phyloP scores from a whole-genome alignment of 2,113 vertebrate genomes.

The Periophthalmodon schlosseri region DNA sequence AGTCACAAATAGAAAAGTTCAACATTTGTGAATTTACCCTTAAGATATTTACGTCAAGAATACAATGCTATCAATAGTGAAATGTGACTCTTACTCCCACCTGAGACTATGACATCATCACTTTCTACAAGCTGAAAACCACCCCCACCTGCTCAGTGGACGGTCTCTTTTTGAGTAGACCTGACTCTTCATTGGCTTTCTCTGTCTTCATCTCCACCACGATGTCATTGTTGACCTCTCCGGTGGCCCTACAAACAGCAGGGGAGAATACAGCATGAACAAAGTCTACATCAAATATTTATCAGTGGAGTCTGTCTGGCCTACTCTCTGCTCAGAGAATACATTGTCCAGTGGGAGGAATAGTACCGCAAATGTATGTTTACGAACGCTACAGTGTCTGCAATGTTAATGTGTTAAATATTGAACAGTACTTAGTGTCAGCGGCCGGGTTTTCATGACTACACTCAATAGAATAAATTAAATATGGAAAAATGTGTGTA shows the following conservation, averaged over 20 bases:
- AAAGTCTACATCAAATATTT: not conserved
- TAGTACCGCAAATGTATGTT: not conserved
- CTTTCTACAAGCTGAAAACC: not conserved
- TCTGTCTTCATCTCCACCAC: constrained; percentile 82
- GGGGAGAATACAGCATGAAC: not conserved
- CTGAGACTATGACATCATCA: not conserved
- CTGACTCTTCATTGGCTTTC: constrained; percentile 79
- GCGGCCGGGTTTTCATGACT: not conserved
- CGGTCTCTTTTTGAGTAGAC: constrained; percentile 74
- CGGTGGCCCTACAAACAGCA: constrained; percentile 51
- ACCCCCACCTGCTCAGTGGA: constrained; percentile 71
- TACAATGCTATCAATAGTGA: not conserved
- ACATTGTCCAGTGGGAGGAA: not conserved
- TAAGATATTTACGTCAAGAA: not conserved
- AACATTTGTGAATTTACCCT: not conserved
- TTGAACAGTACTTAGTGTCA: not conserved
- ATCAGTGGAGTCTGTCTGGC: not conserved
- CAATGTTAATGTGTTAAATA: not conserved
- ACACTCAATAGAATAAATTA: not conserved
- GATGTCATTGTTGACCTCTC: constrained; percentile 71
- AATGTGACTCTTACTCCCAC: not conserved
- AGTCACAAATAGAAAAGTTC: not conserved
- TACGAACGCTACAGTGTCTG: not conserved
- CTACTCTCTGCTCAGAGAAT: not conserved
- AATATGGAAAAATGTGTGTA: no score